Conservation (phyloP, 2,888 invertebrate species). For the Orthosia incerta region DNA sequence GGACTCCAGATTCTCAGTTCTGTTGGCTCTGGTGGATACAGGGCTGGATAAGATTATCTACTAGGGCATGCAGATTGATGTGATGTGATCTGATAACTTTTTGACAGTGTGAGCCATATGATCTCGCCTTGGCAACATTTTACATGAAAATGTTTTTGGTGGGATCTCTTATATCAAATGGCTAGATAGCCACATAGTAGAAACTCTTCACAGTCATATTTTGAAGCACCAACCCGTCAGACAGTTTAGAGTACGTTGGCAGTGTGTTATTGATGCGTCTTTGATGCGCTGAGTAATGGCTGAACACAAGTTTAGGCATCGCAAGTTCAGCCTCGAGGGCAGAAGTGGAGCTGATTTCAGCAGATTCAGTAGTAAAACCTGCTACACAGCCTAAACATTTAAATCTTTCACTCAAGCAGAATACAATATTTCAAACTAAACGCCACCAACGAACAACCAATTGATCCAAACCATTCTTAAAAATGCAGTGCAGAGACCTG, state of each 20-base stretch:
- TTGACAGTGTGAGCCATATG: no score
- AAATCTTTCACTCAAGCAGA: not conserved
- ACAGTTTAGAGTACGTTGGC: constrained; percentile 42
- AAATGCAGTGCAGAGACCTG: not conserved
- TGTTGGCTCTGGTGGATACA: no score
- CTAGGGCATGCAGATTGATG: no score
- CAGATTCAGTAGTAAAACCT: not conserved
- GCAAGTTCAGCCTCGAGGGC: constrained; percentile 48
- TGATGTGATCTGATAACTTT: no score
- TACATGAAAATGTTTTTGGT: no score
- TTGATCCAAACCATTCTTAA: no score
- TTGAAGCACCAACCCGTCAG: constrained; percentile 33
- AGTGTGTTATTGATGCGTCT: constrained; percentile 46
- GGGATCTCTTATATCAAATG: constrained; percentile 13
- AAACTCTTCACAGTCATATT: constrained; percentile 20
- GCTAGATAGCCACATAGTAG: no score
- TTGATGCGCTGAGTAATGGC: constrained; percentile 60
- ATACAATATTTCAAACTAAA: not conserved
- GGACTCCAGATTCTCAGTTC: no score
- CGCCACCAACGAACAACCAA: not conserved
- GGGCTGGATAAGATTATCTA: no score
- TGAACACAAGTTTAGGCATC: constrained; percentile 30
- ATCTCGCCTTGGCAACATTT: no score
- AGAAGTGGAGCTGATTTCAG: constrained; percentile 70
- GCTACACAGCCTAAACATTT: not conserved